phyloP scores from a whole-genome alignment of 2,888 invertebrate species.

The Luffia ferchaultella region DNA sequence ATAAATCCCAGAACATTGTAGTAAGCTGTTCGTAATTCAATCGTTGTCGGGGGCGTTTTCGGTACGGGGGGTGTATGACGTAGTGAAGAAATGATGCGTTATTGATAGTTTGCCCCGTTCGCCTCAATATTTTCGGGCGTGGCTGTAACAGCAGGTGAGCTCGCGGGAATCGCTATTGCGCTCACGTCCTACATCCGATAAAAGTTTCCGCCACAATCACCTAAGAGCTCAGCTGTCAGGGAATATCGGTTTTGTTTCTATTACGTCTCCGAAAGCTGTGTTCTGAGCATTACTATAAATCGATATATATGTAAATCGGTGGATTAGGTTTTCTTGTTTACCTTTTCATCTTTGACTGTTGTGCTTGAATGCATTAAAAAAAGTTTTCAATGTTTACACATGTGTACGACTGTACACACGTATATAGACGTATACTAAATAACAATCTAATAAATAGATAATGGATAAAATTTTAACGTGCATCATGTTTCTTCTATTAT shows the following conservation, averaged over 20 bases:
- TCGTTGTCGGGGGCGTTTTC: constrained; percentile 23
- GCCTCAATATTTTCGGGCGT: constrained; percentile 34
- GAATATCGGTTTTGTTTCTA: constrained; percentile 58
- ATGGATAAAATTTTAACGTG: too few species aligned
- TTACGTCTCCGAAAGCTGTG: constrained; percentile 32
- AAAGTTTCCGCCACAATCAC: constrained; percentile 67
- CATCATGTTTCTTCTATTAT: too few species aligned
- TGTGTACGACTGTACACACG: too few species aligned
- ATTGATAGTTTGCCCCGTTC: constrained; percentile 49
- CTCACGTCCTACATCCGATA: constrained; percentile 66
- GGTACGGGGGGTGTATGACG: constrained; percentile 29
- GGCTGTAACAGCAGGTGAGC: constrained; percentile 43
- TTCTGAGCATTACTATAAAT: constrained; percentile 7
- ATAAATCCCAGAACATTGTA: not conserved
- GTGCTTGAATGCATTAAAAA: too few species aligned
- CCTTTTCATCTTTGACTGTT: too few species aligned
- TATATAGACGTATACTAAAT: too few species aligned
- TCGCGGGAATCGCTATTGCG: constrained; percentile 59
- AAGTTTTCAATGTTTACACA: too few species aligned
- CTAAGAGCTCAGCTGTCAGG: constrained; percentile 67
- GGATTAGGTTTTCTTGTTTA: too few species aligned
- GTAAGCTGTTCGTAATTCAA: constrained; percentile 17
- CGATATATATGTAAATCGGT: too few species aligned
- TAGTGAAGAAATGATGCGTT: constrained; percentile 41
- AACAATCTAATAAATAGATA: too few species aligned